Evolutionary conservation across 1,140 invertebrate genomes (phyloP), one percentile per base, ranked within the genome.

Genomic region (Bicyclus anynana): DNA sequence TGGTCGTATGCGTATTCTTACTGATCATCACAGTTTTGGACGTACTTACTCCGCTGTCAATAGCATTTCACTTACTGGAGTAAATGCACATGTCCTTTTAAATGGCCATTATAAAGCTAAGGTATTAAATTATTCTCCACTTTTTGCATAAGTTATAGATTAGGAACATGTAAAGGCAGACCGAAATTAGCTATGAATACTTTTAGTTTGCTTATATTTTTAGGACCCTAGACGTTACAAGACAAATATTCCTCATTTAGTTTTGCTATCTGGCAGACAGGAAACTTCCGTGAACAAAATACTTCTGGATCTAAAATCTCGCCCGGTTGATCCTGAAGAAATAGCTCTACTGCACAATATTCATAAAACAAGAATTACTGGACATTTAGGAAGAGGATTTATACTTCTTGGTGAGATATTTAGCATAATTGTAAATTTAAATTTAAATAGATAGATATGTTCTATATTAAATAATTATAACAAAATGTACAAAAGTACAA

Each of bases 321-420:
- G 68, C 5, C 65, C 78, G 0, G 56, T 90, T 2, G 92, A 94
- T 66, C 76, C 83, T 1, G 92, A 93, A 62, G 91, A 91, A 53
- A 55, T 91, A 1, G 78, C 84, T 2, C 65, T 94, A 0, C 65
- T 91, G 0, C 90, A 93, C 46, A 84, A 90, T 6, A 73, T 90
- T 9, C 89, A 90, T 59, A 53, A 78, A n/a, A 87, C 88, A 7
- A 86, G 90, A n/a, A 91, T 92, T 60, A 70, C 84, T 14, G 91
- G 91, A 9, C 91, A 93, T 77, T 66, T 92, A 12, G 92, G 90
- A 59, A 80, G 92, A 74, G 92, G 92, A 44, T 93, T 90, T 44
- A 77, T 82, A 0, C 77, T 93, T 37, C 54, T 92, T n/a, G 69
- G 81, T 84, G 23, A 23, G 23, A 4, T 7, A 23, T 23, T 23